Conservation (phyloP, 64 coral and sea anemone genomes). For the Pocillopora damicornis region DNA sequence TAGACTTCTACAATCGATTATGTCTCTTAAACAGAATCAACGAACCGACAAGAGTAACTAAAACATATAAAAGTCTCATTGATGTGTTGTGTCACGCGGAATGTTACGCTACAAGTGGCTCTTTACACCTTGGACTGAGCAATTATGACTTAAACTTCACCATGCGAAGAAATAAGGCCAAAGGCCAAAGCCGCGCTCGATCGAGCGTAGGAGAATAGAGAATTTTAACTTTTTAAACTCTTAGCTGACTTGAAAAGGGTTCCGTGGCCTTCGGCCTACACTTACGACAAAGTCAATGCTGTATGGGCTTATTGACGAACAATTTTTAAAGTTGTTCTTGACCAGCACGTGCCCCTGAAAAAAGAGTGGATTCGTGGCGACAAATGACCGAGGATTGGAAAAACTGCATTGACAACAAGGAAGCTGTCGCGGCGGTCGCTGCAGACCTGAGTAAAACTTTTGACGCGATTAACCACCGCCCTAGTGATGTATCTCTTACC, state of each 20-base stretch:
- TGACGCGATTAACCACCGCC: too few species aligned
- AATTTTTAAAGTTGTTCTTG: conserved; percentile 36
- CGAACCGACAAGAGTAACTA: background rate
- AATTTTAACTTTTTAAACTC: conserved; percentile 27
- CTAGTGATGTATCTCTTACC: too few species aligned
- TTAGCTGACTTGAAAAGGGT: conserved; percentile 24
- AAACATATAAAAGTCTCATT: conserved; percentile 29
- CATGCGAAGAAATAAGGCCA: conserved; percentile 46
- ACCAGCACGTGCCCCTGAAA: conserved; percentile 11
- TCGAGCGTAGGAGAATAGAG: conserved; percentile 32
- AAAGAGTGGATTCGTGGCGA: conserved; percentile 28
- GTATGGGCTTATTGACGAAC: conserved; percentile 39
- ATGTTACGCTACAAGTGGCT: conserved; percentile 36
- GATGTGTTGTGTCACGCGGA: conserved; percentile 54
- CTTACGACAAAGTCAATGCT: conserved; percentile 25
- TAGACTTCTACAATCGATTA: too few species aligned
- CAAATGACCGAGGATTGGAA: background rate
- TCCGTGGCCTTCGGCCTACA: conserved; percentile 46
- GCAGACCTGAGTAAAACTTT: too few species aligned
- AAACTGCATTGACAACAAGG: too few species aligned
- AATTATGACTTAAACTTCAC: conserved; percentile 55
- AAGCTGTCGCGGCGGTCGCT: too few species aligned
- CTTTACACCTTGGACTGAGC: conserved; percentile 56
- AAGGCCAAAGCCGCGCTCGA: conserved; percentile 31
- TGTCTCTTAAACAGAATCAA: too few species aligned